These are phyloP conservation scores for Oxytorus armatus DNA, from an alignment of 2,888 invertebrate genomes.

Conservation along the genomic window DNA sequence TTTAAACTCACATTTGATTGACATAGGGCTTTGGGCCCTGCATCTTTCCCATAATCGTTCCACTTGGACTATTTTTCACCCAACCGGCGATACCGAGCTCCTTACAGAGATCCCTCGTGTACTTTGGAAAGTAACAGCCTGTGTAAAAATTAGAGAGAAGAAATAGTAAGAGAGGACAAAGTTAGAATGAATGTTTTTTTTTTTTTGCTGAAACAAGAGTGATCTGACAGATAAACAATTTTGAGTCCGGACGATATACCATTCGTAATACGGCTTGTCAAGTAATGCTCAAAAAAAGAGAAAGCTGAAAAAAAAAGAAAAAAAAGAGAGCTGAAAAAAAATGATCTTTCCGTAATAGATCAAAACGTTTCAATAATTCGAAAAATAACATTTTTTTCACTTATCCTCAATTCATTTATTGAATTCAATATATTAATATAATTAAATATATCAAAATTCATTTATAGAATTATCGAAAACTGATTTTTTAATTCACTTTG, in stretches of 20 bases:
- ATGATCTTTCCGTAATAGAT: no score
- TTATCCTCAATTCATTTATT: no score
- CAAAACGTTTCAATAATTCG: no score
- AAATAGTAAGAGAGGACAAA: not conserved
- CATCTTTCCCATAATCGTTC: conserved; percentile 95
- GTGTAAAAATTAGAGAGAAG: conserved; percentile 60
- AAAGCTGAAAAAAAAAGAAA: no score
- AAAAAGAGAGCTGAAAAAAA: no score
- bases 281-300: no score
- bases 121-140: conserved; percentile 96
- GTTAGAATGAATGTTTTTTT: not conserved
- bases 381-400: no score
- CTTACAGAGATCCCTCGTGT: conserved; percentile 92
- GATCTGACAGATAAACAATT: conserved; percentile 13
- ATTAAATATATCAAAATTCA: no score
- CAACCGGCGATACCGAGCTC: conserved; percentile 93
- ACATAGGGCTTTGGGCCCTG: conserved; percentile 92
- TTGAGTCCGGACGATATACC: not conserved
- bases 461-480: no score
- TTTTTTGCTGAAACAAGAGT: not conserved
- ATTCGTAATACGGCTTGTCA: not conserved
- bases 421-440: no score
- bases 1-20: conserved; percentile 91
- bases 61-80: conserved; percentile 95
- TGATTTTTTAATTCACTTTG: no score